Base-by-base conservation (phyloP, 2,888 invertebrate genomes). In the Sipunculus nudus region DNA sequence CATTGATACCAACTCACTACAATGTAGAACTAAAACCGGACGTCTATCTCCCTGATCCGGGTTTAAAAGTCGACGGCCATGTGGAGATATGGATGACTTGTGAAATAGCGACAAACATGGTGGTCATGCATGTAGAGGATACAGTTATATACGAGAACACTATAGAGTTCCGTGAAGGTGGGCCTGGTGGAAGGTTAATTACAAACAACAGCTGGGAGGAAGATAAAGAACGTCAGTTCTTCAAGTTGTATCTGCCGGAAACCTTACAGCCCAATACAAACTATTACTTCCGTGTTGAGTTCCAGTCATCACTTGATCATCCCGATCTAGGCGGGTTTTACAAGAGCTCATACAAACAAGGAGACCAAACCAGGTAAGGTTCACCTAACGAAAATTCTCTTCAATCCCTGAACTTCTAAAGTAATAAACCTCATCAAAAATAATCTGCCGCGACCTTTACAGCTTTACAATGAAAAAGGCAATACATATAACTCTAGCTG, bases 61-160 rank as follows among this genome's bases (percentile, higher is more conserved):
- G 39, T 29, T 54, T 54, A n/a, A 46, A 46, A 4, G 45, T 54
- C 19, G 29, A 31, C 38, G 54, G 54, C 4, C 32, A 31, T 23
- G 54, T 54, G 4, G 46, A 21, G n/a, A 54, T 54, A 6, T 31
- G 38, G 8, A 38, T 54, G 35, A 46, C 54, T 16, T 54, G 54
- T 26, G 19, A 45, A 13, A 46, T 46, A 26, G 25, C 31, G 4
- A 54, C 35, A 19, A 32, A 54, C 35, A 38, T 35, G 31, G 46
- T 54, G n/a, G 46, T 54, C 2, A 3, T 54, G 16, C 45, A 54
- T 38, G 21, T 26, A 1, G 26, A 32, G 21, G 25, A 38, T n/a
- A 19, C 46, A 6, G 38, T 46, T 5, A n/a, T 54, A 6, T 31
- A 46, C 19, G 46, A 35, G 35, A 35, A 8, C 35, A 13, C 35